Base-by-base conservation (phyloP, 2,113 vertebrate genomes). In the Cephalopterus ornatus region DNA sequence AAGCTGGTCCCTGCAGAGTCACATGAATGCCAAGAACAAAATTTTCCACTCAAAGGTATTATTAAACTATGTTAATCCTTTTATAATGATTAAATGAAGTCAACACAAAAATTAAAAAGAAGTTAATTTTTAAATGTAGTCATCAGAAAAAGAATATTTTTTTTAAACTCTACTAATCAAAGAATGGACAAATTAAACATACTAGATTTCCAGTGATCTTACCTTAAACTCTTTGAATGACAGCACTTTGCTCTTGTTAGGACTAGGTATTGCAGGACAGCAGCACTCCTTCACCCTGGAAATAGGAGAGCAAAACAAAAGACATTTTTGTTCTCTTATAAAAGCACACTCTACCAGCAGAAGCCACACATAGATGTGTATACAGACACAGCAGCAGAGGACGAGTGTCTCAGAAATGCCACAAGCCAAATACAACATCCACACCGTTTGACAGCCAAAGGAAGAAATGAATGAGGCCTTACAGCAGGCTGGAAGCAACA, bases 211-310 rank as follows among this genome's bases (percentile, higher is more conserved):
- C 32, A 27, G 18, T 65, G n/a, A 49, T 50, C 52, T 96, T 96
- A 98, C 98, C 96, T 98, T 98, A 68, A 92, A 93, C 28, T 97
- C 97, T 47, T 95, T 53, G 39, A 97, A 86, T n/a, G 98, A 97
- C 39, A 98, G 81, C 30, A 98, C 96, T 70, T 93, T 93, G 93
- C 98, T 98, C 68, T 97, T 97, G 32, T 94, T 97, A 44, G 98
- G 98, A 86, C 96, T 97, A 41, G 97, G 98, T 79, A 98, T 97
- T 62, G 97, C 79, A 74, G 98, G 98, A 46, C 93, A 98, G 73
- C 97, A 98, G 8, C 72, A 96, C 16, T 98, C 96, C 46, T 97
- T 98, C 67, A 98, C 42, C 95, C 98, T 98, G 47, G 47, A 77
- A 94, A 73, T 53, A 70, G 55, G 12, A 89, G 2, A 56, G 27